These are phyloP conservation scores for Nebria ingens DNA, from an alignment of 1,140 invertebrate genomes.

Conservation along the genomic window DNA sequence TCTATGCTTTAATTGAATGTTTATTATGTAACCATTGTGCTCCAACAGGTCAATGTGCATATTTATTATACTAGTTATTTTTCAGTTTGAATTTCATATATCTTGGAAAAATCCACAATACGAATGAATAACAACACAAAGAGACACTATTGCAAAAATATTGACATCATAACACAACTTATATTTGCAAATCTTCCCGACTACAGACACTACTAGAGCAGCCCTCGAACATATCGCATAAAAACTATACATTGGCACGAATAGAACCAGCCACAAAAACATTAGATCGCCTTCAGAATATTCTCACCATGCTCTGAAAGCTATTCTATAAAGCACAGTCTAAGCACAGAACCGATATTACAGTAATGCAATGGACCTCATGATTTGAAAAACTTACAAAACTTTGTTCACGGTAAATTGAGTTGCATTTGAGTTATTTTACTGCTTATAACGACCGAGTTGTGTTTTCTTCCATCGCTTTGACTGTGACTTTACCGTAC, in stretches of 20 bases:
- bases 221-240: background rate
- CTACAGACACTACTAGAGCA: background rate
- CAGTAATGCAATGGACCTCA: conserved; percentile 11
- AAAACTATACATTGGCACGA: conserved; percentile 3
- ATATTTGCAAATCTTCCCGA: conserved; percentile 4
- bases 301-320: background rate
- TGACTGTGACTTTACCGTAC: background rate
- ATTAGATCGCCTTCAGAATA: background rate
- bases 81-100: too few species aligned
- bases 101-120: background rate
- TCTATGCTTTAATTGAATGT: too few species aligned
- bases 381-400: conserved; percentile 14
- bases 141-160: background rate
- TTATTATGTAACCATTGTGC: too few species aligned
- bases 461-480: background rate
- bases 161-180: conserved; percentile 3
- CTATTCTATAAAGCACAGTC: background rate
- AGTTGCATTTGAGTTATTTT: conserved; percentile 12
- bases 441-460: conserved; percentile 12
- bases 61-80: too few species aligned
- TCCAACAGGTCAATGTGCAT: too few species aligned
- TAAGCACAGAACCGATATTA: conserved; percentile 2
- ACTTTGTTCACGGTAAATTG: conserved; percentile 12
- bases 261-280: conserved; percentile 1
- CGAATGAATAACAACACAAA: background rate